Percentiles rank a stretch among this genome's conserved stretches.
phyloP scores from a whole-genome alignment of 2,888 invertebrate species.

The Cerastis leucographa region DNA sequence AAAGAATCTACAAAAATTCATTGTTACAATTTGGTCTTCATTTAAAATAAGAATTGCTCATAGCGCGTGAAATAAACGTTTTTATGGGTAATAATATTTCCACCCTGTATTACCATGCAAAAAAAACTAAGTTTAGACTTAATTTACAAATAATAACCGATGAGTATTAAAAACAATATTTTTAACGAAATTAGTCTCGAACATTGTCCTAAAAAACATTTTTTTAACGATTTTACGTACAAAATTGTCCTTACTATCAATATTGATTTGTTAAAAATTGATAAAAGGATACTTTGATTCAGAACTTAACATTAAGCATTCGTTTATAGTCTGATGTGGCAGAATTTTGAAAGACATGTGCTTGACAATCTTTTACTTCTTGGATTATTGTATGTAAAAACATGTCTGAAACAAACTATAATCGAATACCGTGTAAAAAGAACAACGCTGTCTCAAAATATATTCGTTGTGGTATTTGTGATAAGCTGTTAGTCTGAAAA shows the following conservation, averaged over 20 bases:
- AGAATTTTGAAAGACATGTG: background rate
- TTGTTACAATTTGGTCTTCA: conserved; percentile 74
- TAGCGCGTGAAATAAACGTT: conserved; percentile 62
- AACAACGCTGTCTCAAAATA: conserved; percentile 14
- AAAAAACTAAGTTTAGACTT: conserved; percentile 73
- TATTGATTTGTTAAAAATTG: conserved; percentile 57
- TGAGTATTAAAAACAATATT: conserved; percentile 77
- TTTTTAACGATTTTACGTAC: conserved; percentile 23
- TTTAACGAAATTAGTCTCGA: conserved; percentile 53
- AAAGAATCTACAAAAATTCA: conserved; percentile 74
- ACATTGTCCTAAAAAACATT: conserved; percentile 25
- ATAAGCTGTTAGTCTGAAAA: conserved; percentile 25
- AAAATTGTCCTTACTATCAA: conserved; percentile 60
- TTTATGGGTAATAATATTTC: conserved; percentile 73
- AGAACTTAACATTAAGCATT: conserved; percentile 27
- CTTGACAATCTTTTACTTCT: background rate
- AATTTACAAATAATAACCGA: conserved; percentile 73
- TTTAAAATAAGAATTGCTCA: conserved; percentile 55
- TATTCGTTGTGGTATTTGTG: conserved; percentile 31
- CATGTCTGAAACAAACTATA: conserved; percentile 17
- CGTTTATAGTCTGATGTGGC: conserved; percentile 32
- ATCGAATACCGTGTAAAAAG: conserved; percentile 14
- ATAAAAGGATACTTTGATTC: conserved; percentile 50
- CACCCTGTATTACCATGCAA: conserved; percentile 84
- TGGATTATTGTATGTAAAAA: background rate